Base-by-base conservation (phyloP, 2,888 invertebrate species). In the Uloborus plumipes region DNA sequence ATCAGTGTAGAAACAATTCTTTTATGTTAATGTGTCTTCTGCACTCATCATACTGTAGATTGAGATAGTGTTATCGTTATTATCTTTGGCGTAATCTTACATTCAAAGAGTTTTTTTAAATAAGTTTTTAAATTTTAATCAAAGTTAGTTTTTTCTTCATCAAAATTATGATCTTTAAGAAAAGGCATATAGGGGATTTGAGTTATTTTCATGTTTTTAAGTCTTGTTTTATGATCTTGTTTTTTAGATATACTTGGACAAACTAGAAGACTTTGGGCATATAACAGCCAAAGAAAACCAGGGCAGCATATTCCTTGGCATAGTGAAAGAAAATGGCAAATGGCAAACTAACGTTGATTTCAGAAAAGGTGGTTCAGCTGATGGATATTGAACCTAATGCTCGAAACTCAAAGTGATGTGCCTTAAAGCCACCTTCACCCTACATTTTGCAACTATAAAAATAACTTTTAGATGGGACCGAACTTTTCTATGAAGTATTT, bases 291-390 rank as follows among this genome's bases (percentile, higher is more conserved):
- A 55, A 31, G 81, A 80, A n/a, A 78, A 53, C 6, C 53, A 84
- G 20, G 77, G 69, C 4, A 81, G 85, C 18, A 71, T 85, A 13
- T 77, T 86, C 22, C 64, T 85, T 53, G 86, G 80, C 7, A 80
- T 86, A 22, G 26, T 62, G 15, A 69, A 67, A 51, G 31, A 72
- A n/a, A 26, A 15, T 9, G 80, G 81, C 53, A 82, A 85, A 2
- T 39, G 86, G 4, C 64, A 79, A 20, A 86, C 87, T 2, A 86
- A 86, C 71, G 84, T 85, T 16, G 87, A 87, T 76, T 86, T 82
- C 59, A 81, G 87, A 31, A 87, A 86, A 81, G 86, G 84, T 13
- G 87, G 87, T 13, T 86, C 86, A 22, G 85, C 86, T 6, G 86
- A 83, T 16, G 87, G 87, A 13, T 85, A 77, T 65, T 86, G 72